Evolutionary conservation across 2,888 invertebrate genomes (phyloP), one percentile per base, ranked within the genome.

Genomic region (Heliconius sara): DNA sequence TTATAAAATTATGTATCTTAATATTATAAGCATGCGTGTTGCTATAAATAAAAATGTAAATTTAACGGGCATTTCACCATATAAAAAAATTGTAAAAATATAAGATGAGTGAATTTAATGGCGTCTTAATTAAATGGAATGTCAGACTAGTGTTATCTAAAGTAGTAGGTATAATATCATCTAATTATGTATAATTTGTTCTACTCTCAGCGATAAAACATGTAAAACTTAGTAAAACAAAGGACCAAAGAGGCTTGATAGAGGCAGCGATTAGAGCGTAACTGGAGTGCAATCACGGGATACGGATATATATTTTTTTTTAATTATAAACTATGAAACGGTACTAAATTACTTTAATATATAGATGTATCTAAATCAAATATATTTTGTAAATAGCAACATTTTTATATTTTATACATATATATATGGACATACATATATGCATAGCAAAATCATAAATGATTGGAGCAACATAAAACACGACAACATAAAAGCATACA

Each of bases 251-350:
- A 91, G 91, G 90, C 89, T 86, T 87, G 85, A 82, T 88, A 88
- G 91, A 90, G 91, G 87, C 89, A 88, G 88, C 88, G 88, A 85
- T 88, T 88, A 25, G 63, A 68, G 82, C 80, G 80, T 78, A 70
- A 79, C 85, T 90, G 88, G 87, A 86, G 91, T 92, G 92, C 92
- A 93, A 90, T 92, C 91, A 93, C 91, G 90, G 89, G 81, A 82
- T 81, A 66, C 25, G 43, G 43, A 63, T 57, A 65, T 63, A 27
- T 22, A 22, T 34, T 39, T 22, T 19, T 22, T 19, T 52, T 34
- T 5, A 25, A 27, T 60, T 9, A 73, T n/a, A 60, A 60, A 25
- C 16, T n/a, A 73, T 19, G 2, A 27, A 67, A 68, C 9, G 3
- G 7, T 34, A 68, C 34, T 34, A 13, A 43, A 70, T 25, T 43